Evolutionary conservation across 2,797 vertebrate species (phyloP), one percentile per base, ranked within the genome.

Genomic region (Gambelia wislizenii): DNA sequence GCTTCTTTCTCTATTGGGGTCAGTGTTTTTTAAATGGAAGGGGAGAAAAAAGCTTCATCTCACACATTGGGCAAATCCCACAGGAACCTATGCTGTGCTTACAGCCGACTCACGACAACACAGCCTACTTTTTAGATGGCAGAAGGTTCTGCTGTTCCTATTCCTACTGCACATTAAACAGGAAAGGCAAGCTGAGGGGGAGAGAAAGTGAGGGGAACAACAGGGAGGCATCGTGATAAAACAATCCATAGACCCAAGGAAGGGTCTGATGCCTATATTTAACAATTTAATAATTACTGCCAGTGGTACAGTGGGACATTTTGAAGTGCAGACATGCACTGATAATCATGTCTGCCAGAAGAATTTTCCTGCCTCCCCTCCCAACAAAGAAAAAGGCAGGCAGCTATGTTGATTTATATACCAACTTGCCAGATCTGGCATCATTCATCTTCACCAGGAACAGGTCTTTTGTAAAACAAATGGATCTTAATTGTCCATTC

Each of bases 221-320:
- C 4, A n/a, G 70, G 75, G 56, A 61, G 56, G 36, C 39, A 78
- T 36, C 47, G 78, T 69, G 44, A 59, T 80, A 22, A 54, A 90
- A 88, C 82, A 78, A 42, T 84, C 82, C 85, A 86, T 87, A 72
- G 79, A 82, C 67, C 84, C 80, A 85, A 75, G 36, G 77, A 52
- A 91, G 39, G 36, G 12, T 78, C 90, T 88, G 84, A 88, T 89
- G 89, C 44, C 77, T 72, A 54, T 59, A 85, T 86, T 93, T 85
- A 72, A 83, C 91, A 90, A 36, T 81, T 91, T 89, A 72, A 89
- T 91, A 81, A 27, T 77, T 84, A 33, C 30, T 27, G 25, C 75
- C 75, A 47, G 42, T 47, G 75, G 25, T 27, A 13, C 36, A 76
- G 75, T 76, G 27, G 75, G 44, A 47, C 42, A 44, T 75, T 39